Conservation (phyloP, 2,797 vertebrate species). For the Gymnodraco acuticeps region DNA sequence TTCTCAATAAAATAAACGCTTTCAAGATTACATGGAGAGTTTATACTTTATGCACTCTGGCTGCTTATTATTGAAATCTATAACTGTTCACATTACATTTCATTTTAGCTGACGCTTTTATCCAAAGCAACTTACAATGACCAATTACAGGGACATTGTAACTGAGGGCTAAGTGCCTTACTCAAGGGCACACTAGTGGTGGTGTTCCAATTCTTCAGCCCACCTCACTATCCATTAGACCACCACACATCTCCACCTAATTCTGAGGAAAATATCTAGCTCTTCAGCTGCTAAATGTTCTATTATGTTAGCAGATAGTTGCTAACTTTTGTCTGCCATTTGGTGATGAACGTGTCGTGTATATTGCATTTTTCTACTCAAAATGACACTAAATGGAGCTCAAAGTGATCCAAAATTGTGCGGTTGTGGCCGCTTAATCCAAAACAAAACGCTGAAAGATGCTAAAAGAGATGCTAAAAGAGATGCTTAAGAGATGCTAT, state of each 20-base stretch:
- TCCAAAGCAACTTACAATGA: no score
- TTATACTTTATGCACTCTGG: not conserved
- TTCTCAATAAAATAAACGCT: constrained; percentile 32
- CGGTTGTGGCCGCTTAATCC: not conserved
- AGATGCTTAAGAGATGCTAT: no score
- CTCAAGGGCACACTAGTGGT: no score
- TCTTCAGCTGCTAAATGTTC: not conserved
- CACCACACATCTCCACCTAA: not conserved
- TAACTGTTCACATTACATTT: no score
- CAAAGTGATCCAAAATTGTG: not conserved
- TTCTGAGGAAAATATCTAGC: not conserved
- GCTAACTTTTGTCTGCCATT: not conserved
- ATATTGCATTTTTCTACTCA: not conserved
- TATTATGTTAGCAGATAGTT: not conserved
- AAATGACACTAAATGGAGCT: not conserved
- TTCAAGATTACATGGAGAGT: not conserved
- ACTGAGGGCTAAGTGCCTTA: no score
- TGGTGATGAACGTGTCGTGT: constrained; percentile 1
- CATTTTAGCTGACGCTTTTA: no score
- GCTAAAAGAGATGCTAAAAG: no score
- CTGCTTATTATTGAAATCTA: no score
- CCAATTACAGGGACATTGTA: no score
- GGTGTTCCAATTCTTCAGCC: no score
- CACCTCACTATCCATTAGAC: no score
- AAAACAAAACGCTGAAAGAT: not conserved